Evolutionary conservation across 2,888 invertebrate genomes (phyloP).

Genomic region (Teleogryllus oceanicus): DNA sequence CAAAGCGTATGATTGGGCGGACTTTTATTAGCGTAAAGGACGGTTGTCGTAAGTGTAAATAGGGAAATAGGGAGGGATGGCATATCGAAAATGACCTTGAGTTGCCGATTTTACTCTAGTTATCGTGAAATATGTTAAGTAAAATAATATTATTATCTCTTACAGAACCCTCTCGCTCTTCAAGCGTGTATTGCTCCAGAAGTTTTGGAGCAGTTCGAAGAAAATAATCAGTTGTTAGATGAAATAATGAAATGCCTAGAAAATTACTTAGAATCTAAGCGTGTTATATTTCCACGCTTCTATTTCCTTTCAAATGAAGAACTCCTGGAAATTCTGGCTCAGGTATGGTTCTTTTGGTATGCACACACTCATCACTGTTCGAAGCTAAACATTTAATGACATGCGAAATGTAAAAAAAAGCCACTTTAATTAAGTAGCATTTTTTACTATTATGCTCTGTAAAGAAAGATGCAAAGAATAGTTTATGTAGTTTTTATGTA

Average conservation of each 20-base stretch:
- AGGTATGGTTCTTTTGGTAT: constrained; percentile 51
- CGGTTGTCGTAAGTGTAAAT: no score
- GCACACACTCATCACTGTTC: neutral
- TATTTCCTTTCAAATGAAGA: constrained; percentile 90
- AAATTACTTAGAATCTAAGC: constrained; percentile 82
- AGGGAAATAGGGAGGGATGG: no score
- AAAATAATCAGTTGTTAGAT: constrained; percentile 75
- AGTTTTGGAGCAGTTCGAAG: constrained; percentile 63
- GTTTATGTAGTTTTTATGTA: no score
- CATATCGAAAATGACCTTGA: neutral
- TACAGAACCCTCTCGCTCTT: constrained; percentile 71
- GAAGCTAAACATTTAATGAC: neutral
- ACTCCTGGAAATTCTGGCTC: constrained; percentile 82
- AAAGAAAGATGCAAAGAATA: no score
- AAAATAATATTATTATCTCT: neutral
- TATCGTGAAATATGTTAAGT: neutral
- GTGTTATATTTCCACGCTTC: constrained; percentile 83
- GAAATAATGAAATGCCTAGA: constrained; percentile 87
- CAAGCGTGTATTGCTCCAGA: constrained; percentile 73
- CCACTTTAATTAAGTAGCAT: no score
- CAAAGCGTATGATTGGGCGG: no score
- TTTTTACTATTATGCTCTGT: no score
- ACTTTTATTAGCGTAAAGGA: no score
- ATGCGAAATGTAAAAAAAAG: no score
- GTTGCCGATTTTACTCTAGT: neutral